Evolutionary conservation across 2,113 vertebrate species (phyloP).

Genomic region (Actenoides hombroni): DNA sequence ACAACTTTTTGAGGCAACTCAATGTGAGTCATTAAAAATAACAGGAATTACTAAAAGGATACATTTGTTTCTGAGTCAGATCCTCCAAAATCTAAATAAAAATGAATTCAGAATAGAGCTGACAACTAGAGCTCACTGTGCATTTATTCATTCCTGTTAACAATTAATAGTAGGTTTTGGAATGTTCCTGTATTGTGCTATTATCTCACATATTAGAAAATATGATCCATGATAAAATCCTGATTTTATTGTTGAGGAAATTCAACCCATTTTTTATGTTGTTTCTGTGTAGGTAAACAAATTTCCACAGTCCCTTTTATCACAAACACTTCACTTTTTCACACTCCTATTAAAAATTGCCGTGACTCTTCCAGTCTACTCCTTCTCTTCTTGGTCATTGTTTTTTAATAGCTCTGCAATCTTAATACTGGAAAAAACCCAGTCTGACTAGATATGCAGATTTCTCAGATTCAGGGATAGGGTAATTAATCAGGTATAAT

Average conservation of each 20-base stretch:
- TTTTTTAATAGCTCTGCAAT: not conserved
- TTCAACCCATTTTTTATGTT: not conserved
- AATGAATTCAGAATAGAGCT: not conserved
- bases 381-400: not conserved
- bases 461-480: not conserved
- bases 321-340: not conserved
- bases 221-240: not conserved
- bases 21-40: not conserved
- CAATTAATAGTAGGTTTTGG: not conserved
- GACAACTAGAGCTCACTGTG: not conserved
- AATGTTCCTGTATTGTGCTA: not conserved
- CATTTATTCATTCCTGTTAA: not conserved
- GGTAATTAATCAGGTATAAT: not conserved
- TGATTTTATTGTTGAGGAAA: not conserved
- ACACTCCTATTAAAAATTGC: not conserved
- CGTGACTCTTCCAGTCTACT: not conserved
- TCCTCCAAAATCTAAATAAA: not conserved
- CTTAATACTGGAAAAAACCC: not conserved
- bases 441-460: not conserved
- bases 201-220: not conserved
- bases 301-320: not conserved
- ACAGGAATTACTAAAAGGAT: not conserved
- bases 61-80: conserved; percentile 1
- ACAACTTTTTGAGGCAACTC: not conserved
- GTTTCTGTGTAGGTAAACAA: not conserved